Percentiles rank a stretch among this genome's conserved stretches.
Conservation (phyloP, 2,888 invertebrate genomes). For the Enchytraeus crypticus region DNA sequence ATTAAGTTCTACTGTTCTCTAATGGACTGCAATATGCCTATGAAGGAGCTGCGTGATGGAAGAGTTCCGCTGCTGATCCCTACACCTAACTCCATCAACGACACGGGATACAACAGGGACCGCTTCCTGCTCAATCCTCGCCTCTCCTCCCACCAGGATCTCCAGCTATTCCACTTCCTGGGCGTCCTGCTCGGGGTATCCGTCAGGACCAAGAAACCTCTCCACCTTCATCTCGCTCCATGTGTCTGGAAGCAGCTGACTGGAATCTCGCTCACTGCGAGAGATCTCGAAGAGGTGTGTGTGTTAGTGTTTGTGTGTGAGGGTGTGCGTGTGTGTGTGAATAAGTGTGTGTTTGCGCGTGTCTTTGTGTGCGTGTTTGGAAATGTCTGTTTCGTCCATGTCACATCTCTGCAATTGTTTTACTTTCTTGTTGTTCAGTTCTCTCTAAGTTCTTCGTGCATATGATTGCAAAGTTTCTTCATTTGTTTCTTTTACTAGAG, state of each 20-base stretch:
- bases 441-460: no score
- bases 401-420: no score
- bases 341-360: no score
- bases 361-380: no score
- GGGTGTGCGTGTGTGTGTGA: no score
- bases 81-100: slow-evolving; percentile 58
- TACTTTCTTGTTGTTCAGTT: no score
- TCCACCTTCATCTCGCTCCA: slow-evolving; percentile 59
- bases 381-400: no score
- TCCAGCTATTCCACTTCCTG: slow-evolving; percentile 58
- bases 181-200: slow-evolving; percentile 61
- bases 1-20: no score
- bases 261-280: slow-evolving; percentile 55
- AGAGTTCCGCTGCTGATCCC: slow-evolving; percentile 56
- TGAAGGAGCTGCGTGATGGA: slow-evolving; percentile 56
- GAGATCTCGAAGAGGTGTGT: slow-evolving; percentile 57
- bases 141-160: slow-evolving; percentile 53
- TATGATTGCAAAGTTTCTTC: no score
- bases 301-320: no score
- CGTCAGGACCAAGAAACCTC: slow-evolving; percentile 60
- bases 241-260: slow-evolving; percentile 58
- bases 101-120: slow-evolving; percentile 59
- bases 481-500: no score
- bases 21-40: no score
- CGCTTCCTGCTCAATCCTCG: slow-evolving; percentile 57